Evolutionary conservation across 2,797 vertebrate species (phyloP), one percentile per base, ranked within the genome.

Genomic region (Argyrosomus regius): DNA sequence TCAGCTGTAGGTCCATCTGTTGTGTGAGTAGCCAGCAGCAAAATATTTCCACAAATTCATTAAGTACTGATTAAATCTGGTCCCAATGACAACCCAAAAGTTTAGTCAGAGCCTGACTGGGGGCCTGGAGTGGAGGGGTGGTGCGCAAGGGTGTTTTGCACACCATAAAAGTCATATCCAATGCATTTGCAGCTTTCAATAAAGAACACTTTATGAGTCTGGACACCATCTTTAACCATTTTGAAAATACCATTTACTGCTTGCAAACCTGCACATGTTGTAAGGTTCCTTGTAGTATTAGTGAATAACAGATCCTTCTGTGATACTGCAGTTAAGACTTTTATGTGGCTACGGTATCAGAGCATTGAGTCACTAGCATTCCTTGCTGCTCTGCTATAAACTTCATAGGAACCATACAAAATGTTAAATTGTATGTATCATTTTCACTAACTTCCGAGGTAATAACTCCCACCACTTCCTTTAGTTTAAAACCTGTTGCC

Each of bases 171-270:
- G 74, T 84, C 79, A 75, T 72, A 78, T 75, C 72, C 76, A 82
- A n/a, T 83, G 41, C 79, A 76, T 76, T 80, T 72, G 49, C 65
- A 74, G 76, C 78, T 88, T 88, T 84, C 82, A 88, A 80, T 87
- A 88, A 88, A 86, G 39, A 83, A n/a, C 31, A 57, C 43, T 85
- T 91, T 88, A 88, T 80, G 71, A 85, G 83, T 85, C 85, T 89
- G 85, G 80, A 80, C 78, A 78, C 57, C 41, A 71, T 77, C 67
- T 72, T 82, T 68, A 74, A 63, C 56, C 45, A 54, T 78, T 49
- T 86, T 83, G 82, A 87, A 85, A 90, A 85, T 66, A 50, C 3
- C n/a, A 86, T 82, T 87, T 70, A 90, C 70, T 74, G 57, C 65
- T 57, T 70, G 72, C 63, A 86, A 89, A 89, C 71, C 28, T 75